Conservation (phyloP, 2,888 invertebrate genomes). For the Dasysyrphus albostriatus region DNA sequence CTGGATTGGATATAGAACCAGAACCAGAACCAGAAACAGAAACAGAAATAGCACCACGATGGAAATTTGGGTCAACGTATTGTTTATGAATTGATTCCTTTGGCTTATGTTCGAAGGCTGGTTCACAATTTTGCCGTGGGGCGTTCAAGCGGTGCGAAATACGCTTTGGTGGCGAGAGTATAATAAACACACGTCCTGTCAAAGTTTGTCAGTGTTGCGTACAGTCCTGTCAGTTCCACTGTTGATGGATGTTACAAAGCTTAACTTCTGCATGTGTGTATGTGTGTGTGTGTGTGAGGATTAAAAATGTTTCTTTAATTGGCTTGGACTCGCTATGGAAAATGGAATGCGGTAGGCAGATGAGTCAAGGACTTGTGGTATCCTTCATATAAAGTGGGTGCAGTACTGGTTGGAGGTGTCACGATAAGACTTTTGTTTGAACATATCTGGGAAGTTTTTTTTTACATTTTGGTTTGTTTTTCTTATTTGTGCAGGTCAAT, state of each 20-base stretch:
- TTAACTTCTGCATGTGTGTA: not conserved
- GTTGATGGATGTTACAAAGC: slow-evolving; percentile 56
- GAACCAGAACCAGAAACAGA: not conserved
- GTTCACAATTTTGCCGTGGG: slow-evolving; percentile 4
- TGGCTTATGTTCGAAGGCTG: slow-evolving; percentile 26
- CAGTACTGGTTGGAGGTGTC: slow-evolving; percentile 1
- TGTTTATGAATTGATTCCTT: slow-evolving; percentile 62
- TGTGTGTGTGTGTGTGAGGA: not conserved
- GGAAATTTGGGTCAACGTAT: slow-evolving; percentile 59
- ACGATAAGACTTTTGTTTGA: slow-evolving; percentile 42
- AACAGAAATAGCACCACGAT: slow-evolving; percentile 8
- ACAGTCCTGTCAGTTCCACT: slow-evolving; percentile 1
- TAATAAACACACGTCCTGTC: slow-evolving; percentile 49
- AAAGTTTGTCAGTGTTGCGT: slow-evolving; percentile 50
- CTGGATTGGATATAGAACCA: not conserved
- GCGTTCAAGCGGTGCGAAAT: slow-evolving; percentile 5
- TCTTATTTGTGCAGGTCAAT: slow-evolving; percentile 51
- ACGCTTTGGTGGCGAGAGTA: not conserved
- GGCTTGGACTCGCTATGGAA: slow-evolving; percentile 1
- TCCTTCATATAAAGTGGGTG: slow-evolving; percentile 11
- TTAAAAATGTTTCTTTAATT: slow-evolving; percentile 49
- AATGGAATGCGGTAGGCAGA: not conserved
- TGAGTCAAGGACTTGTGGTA: not conserved
- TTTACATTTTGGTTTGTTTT: slow-evolving; percentile 36
- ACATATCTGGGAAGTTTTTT: not conserved